Percentiles rank a stretch among this genome's conserved stretches.
These are phyloP conservation scores for Scaptomyza flava DNA, from an alignment of 2,888 invertebrate genomes.

Conservation along the genomic window DNA sequence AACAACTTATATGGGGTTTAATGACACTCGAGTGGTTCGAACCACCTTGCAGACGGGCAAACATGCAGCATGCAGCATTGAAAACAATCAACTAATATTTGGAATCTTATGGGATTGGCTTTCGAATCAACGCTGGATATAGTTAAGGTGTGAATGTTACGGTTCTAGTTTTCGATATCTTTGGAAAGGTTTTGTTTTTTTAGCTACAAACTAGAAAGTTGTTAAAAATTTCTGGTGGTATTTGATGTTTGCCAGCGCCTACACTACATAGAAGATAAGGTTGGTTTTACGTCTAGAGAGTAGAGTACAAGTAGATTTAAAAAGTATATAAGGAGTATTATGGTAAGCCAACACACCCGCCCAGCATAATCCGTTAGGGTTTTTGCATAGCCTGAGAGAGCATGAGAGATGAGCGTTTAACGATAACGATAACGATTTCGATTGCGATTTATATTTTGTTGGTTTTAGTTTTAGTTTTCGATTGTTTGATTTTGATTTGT, in stretches of 20 bases:
- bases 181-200: conserved; percentile 15
- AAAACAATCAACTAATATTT: conserved; percentile 37
- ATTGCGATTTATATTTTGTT: conserved; percentile 44
- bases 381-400: conserved; percentile 62
- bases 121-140: conserved; percentile 47
- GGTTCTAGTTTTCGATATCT: conserved; percentile 13
- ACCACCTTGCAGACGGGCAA: conserved; percentile 27
- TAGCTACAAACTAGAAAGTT: conserved; percentile 43
- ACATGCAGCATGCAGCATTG: conserved; percentile 49
- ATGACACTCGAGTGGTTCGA: conserved; percentile 17
- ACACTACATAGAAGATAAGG: conserved; percentile 38
- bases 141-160: conserved; percentile 37
- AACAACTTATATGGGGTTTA: conserved; percentile 31
- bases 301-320: conserved; percentile 46
- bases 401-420: conserved; percentile 70
- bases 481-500: conserved; percentile 16
- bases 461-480: conserved; percentile 24
- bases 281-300: conserved; percentile 34
- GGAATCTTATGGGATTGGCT: conserved; percentile 28
- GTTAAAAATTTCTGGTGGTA: conserved; percentile 22
- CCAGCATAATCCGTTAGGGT: conserved; percentile 63
- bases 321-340: conserved; percentile 40
- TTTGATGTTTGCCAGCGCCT: conserved; percentile 34
- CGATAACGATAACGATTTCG: conserved; percentile 55
- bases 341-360: conserved; percentile 75